Evolutionary conservation across 2,113 vertebrate species (phyloP).

Genomic region (Lophotis ruficrista): DNA sequence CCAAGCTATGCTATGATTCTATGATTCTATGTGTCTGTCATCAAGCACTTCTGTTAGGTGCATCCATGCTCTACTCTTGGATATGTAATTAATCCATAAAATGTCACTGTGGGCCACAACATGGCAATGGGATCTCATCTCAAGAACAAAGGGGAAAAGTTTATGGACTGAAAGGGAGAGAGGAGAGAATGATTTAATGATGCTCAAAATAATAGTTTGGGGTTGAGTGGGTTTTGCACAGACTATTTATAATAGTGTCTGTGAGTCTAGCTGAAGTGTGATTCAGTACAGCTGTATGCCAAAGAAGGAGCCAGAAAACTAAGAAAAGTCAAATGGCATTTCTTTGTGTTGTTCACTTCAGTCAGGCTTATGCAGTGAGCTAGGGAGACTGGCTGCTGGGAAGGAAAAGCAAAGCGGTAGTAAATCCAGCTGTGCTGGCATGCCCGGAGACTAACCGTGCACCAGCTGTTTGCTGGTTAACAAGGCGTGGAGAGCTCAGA

Average conservation of each 20-base stretch:
- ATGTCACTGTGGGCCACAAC: fast-evolving
- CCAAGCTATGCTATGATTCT: too few species aligned
- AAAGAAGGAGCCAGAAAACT: background rate
- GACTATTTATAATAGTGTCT: background rate
- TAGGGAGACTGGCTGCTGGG: background rate
- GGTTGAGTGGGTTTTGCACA: background rate
- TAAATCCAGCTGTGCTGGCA: background rate
- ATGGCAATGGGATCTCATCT: background rate
- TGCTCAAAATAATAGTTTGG: background rate
- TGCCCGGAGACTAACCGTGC: background rate
- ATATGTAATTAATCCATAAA: background rate
- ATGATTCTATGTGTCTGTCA: too few species aligned
- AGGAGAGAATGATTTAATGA: background rate
- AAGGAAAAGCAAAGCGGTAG: background rate
- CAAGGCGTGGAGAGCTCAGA: background rate
- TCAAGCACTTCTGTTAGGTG: background rate
- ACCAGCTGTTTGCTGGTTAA: background rate
- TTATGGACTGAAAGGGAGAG: background rate
- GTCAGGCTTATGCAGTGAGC: background rate
- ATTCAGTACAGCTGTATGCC: background rate
- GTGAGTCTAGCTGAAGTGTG: background rate
- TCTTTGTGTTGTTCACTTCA: background rate
- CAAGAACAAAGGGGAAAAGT: background rate
- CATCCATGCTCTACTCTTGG: background rate
- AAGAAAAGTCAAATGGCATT: background rate